Conservation (phyloP, 1,140 invertebrate species). For the Helicoverpa armigera region DNA sequence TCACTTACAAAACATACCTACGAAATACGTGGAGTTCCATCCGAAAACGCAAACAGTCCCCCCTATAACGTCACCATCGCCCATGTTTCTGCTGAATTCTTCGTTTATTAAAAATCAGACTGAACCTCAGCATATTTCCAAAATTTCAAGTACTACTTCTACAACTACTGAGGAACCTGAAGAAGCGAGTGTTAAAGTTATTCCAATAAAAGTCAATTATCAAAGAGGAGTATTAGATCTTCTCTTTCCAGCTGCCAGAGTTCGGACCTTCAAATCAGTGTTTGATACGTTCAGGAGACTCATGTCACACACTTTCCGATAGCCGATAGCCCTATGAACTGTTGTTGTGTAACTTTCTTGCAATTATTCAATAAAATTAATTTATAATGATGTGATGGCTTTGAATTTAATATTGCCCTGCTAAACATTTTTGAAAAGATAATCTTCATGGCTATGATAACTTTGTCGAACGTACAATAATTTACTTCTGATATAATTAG, state of each 20-base stretch:
- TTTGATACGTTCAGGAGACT: slow-evolving; percentile 65
- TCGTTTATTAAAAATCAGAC: slow-evolving; percentile 35
- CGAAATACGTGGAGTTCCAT: slow-evolving; percentile 60
- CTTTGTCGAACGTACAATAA: too few species aligned
- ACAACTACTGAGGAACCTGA: slow-evolving; percentile 55
- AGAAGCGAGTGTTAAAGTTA: slow-evolving; percentile 40
- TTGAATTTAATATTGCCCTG: too few species aligned
- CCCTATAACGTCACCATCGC: slow-evolving; percentile 39
- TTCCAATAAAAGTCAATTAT: slow-evolving; percentile 53
- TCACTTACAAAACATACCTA: slow-evolving; percentile 48
- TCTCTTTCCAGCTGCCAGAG: slow-evolving; percentile 66
- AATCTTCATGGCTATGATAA: too few species aligned
- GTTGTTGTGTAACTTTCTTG: neutral
- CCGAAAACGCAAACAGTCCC: slow-evolving; percentile 44
- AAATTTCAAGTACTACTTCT: neutral
- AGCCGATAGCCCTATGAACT: neutral
- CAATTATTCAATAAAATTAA: neutral
- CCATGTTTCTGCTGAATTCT: slow-evolving; percentile 38
- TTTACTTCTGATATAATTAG: too few species aligned
- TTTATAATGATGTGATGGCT: too few species aligned
- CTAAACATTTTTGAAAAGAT: too few species aligned
- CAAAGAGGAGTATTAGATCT: slow-evolving; percentile 70
- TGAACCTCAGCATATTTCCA: neutral
- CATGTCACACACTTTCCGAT: slow-evolving; percentile 66
- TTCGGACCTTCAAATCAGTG: slow-evolving; percentile 66